Base-by-base conservation (phyloP, 2,113 vertebrate species). In the Pagrus major region DNA sequence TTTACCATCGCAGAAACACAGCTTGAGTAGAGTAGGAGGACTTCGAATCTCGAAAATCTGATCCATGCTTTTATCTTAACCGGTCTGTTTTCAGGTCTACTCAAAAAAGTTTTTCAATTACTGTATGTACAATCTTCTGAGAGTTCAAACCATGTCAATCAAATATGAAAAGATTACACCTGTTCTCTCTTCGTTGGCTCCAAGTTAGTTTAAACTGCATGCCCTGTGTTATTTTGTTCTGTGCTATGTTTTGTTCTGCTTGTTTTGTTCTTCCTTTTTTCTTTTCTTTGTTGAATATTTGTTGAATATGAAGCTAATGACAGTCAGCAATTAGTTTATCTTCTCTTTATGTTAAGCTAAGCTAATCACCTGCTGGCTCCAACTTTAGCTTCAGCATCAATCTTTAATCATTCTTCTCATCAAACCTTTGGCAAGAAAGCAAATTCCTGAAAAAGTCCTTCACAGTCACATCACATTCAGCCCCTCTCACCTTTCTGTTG, bases 401-500 rank as follows among this genome's bases (percentile, higher is more conserved):
- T 25, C 8, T 39, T 44, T 27, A 10, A 63, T 47, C 14, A 15
- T 15, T 67, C 39, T 63, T 42, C 12, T 67, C 3, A 33, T n/a
- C 9, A n/a, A n/a, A 49, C 27, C n/a, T 18, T 8, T 18, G 0
- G 3, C 20, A 14, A 47, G 11, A 14, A 31, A 20, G 27, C 14
- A 16, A 55, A 6, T 55, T 18, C 7, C 35, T 11, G 4, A 46
- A 46, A 46, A 2, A 1, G 44, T 44, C 42, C 15, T 18, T 18
- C 46, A 5, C 23, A 33, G 25, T 25, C 33, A 12, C 21, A 2
- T 18, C 37, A 15, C 20, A 35, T 60, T 25, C 31, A 59, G 44
- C 37, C 7, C 0, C 15, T 39, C 79, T 94, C 93, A 99, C 98
- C 96, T 98, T 97, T 51, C 98, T 96, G 91, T 96, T 97, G 84